A percentile compares a stretch with the other conserved stretches of the same genome.
phyloP scores from a whole-genome alignment of 2,888 invertebrate species.

The Halictus ligatus region DNA sequence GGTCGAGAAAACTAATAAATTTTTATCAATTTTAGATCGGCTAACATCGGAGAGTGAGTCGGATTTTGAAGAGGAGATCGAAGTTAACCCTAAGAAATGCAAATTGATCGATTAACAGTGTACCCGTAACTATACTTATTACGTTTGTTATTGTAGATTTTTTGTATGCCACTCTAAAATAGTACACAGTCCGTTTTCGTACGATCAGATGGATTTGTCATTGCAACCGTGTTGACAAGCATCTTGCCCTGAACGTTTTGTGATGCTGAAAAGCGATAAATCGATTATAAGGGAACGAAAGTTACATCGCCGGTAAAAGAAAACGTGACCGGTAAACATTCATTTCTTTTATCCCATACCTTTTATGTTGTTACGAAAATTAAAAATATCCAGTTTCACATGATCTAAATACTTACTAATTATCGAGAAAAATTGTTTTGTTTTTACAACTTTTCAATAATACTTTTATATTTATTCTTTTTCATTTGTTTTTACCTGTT shows the following conservation, averaged over 20 bases:
- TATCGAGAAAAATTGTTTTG: neutral
- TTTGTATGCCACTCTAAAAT: conserved; percentile 13
- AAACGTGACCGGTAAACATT: conserved; percentile 31
- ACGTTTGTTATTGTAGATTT: neutral
- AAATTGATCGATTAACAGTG: conserved; percentile 63
- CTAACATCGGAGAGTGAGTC: conserved; percentile 67
- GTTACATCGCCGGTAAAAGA: conserved; percentile 20
- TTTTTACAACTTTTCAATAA: neutral
- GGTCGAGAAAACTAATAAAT: conserved; percentile 25
- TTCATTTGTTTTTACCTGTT: neutral
- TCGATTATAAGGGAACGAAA: conserved; percentile 18
- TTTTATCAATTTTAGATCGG: conserved; percentile 63
- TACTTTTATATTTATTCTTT: neutral
- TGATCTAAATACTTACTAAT: neutral
- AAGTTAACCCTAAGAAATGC: conserved; percentile 76
- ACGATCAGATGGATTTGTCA: conserved; percentile 30
- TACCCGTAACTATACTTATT: neutral
- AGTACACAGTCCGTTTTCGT: neutral
- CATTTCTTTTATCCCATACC: neutral
- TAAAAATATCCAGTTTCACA: neutral
- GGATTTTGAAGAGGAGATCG: conserved; percentile 68
- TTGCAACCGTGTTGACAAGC: conserved; percentile 23
- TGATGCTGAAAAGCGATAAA: conserved; percentile 37
- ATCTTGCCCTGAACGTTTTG: conserved; percentile 8
- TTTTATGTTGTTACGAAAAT: neutral